phyloP scores from a whole-genome alignment of 2,888 invertebrate species.

The Eilema sororculum region DNA sequence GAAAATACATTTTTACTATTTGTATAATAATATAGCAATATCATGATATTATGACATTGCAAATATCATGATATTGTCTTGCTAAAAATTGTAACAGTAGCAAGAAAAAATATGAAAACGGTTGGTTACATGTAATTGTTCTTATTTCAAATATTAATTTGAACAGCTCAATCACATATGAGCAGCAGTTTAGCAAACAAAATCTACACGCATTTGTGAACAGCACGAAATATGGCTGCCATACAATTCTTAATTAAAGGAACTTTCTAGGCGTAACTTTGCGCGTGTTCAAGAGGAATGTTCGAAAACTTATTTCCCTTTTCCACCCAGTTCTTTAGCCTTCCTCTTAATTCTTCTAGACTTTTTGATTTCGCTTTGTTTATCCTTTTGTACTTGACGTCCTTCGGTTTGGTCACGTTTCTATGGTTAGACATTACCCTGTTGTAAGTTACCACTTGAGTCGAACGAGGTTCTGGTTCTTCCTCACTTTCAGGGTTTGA shows the following conservation, averaged over 20 bases:
- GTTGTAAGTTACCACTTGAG: conserved; percentile 92
- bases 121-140: conserved; percentile 8
- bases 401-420: conserved; percentile 96
- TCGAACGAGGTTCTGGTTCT: conserved; percentile 74
- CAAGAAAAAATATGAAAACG: not conserved
- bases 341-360: conserved; percentile 93
- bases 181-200: conserved; percentile 4
- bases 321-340: conserved; percentile 95
- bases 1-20: not conserved
- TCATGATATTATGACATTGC: not conserved
- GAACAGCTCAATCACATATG: conserved; percentile 1
- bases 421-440: conserved; percentile 96
- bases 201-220: conserved; percentile 15
- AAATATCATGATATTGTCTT: not conserved
- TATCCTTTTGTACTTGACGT: conserved; percentile 96
- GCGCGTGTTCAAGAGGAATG: conserved; percentile 90
- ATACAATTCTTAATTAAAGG: conserved; percentile 62
- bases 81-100: not conserved
- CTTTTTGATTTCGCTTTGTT: conserved; percentile 97
- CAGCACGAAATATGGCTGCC: conserved; percentile 19
- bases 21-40: not conserved
- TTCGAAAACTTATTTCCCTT: conserved; percentile 91
- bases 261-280: conserved; percentile 87
- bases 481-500: conserved; percentile 81
- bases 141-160: conserved; percentile 1